Conservation (phyloP, 2,888 invertebrate genomes). For the Andrena dorsata region DNA sequence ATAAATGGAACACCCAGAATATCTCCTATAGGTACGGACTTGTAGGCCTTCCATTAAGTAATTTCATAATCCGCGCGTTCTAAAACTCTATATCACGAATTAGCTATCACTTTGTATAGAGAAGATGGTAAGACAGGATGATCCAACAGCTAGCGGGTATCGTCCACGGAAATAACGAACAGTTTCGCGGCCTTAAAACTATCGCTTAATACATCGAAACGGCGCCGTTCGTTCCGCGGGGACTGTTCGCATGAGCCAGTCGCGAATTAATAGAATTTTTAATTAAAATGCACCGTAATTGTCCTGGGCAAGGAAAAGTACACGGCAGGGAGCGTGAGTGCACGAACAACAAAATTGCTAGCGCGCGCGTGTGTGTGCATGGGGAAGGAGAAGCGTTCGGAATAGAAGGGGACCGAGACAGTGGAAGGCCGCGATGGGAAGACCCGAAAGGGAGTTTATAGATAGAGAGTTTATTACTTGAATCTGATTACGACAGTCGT, state of each 20-base stretch:
- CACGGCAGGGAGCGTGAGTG: slow-evolving; percentile 47
- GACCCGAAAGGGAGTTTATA: slow-evolving; percentile 45
- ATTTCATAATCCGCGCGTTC: no score
- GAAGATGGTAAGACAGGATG: neutral
- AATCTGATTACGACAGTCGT: slow-evolving; percentile 73
- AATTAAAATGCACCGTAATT: slow-evolving; percentile 81
- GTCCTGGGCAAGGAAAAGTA: slow-evolving; percentile 64
- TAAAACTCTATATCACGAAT: no score
- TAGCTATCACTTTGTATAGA: neutral
- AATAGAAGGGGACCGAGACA: neutral
- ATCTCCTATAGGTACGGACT: neutral
- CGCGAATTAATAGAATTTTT: slow-evolving; percentile 82
- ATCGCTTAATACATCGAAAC: slow-evolving; percentile 68
- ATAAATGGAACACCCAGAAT: neutral
- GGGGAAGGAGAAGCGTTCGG: slow-evolving; percentile 3
- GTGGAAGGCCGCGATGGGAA: slow-evolving; percentile 13
- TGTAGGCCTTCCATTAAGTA: no score
- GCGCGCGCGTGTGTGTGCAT: neutral
- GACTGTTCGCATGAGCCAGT: slow-evolving; percentile 44
- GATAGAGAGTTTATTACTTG: slow-evolving; percentile 72
- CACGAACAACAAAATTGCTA: slow-evolving; percentile 57
- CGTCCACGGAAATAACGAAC: slow-evolving; percentile 57
- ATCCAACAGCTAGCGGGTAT: slow-evolving; percentile 16
- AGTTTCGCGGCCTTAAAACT: slow-evolving; percentile 62
- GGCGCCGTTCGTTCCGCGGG: slow-evolving; percentile 56